phyloP scores from a whole-genome alignment of 2,113 vertebrate species.

The Pampusana beccarii region DNA sequence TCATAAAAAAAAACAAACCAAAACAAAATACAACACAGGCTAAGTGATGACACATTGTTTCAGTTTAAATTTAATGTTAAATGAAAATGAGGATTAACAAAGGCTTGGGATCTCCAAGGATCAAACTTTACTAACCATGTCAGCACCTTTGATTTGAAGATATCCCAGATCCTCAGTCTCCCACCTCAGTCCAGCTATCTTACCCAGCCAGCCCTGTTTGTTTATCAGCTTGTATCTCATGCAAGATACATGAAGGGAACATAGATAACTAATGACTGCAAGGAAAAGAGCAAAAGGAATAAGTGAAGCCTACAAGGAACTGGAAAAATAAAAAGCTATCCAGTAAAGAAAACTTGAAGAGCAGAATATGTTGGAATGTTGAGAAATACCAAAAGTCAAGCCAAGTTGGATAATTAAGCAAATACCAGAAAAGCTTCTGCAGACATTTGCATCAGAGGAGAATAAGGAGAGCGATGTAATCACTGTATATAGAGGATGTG shows the following conservation, averaged over 20 bases:
- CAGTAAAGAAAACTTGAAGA: background rate
- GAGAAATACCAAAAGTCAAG: background rate
- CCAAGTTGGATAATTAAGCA: background rate
- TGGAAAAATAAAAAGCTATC: background rate
- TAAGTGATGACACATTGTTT: background rate
- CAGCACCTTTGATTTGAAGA: background rate
- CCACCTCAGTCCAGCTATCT: background rate
- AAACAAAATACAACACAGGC: background rate
- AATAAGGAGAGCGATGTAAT: background rate
- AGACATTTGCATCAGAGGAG: background rate
- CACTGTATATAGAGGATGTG: background rate
- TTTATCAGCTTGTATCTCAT: background rate
- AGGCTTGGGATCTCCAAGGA: background rate
- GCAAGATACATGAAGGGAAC: background rate
- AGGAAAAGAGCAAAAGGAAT: background rate
- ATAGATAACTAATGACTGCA: background rate
- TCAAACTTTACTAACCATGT: background rate
- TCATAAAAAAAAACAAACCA: background rate
- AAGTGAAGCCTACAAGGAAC: background rate
- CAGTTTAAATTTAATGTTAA: background rate
- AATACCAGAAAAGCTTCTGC: background rate
- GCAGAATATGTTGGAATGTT: background rate
- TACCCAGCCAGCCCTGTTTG: background rate
- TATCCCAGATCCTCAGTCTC: background rate
- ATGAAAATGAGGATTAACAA: background rate